A percentile compares a stretch with the other conserved stretches of the same genome.
Conservation (phyloP, 2,113 vertebrate genomes). For the Telmatochromis sp. region DNA sequence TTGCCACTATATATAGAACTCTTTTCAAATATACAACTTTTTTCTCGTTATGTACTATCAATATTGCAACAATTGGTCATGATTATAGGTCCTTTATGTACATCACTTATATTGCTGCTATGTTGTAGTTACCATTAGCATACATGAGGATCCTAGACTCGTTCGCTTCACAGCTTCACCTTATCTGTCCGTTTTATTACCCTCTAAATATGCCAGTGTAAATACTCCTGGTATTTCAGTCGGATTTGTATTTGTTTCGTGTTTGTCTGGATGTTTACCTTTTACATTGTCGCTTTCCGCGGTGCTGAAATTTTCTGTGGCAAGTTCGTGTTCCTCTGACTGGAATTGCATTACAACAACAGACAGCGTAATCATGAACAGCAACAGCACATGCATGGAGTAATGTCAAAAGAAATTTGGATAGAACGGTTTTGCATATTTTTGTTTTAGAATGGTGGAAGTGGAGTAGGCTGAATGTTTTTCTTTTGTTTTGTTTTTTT, state of each 20-base stretch:
- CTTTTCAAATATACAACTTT: background rate
- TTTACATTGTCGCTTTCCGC: background rate
- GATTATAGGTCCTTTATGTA: rapidly evolving
- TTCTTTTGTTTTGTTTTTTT: rapidly evolving
- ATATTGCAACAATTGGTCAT: rapidly evolving
- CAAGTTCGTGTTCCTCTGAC: rapidly evolving
- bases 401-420: background rate
- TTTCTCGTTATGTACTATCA: background rate
- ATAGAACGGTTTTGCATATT: rapidly evolving
- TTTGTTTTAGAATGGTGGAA: background rate
- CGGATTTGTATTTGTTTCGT: background rate
- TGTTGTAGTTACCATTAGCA: background rate
- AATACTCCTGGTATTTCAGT: background rate
- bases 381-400: rapidly evolving
- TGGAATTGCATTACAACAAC: background rate
- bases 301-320: background rate
- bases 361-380: rapidly evolving
- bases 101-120: background rate
- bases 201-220: rapidly evolving
- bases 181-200: background rate
- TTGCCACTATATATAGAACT: rapidly evolving
- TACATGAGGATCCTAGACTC: background rate
- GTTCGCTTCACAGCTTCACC: rapidly evolving
- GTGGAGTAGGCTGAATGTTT: background rate
- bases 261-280: rapidly evolving